Conservation (phyloP, 1,140 invertebrate genomes). For the Zaprionus inermis region DNA sequence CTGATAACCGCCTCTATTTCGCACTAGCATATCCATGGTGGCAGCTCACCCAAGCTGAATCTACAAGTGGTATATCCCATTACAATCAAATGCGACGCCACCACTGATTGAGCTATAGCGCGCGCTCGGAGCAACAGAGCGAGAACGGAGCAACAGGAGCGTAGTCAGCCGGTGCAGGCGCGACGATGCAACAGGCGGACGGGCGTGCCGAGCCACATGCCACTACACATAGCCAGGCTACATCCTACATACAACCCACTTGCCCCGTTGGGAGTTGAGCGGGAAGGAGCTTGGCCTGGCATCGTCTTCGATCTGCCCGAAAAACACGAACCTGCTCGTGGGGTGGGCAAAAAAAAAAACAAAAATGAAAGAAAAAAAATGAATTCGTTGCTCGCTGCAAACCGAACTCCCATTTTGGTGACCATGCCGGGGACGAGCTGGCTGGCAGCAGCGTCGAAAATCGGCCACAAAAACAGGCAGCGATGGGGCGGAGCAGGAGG, state of each 20-base stretch:
- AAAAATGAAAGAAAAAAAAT: conserved; percentile 23
- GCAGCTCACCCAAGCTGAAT: conserved; percentile 37
- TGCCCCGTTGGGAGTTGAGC: background rate
- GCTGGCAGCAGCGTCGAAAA: conserved; percentile 60
- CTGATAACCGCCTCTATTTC: background rate
- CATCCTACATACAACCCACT: too few relatives aligned
- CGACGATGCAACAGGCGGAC: conserved; percentile 42
- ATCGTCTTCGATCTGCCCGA: conserved; percentile 70
- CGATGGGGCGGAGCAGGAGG: background rate
- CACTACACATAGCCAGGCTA: background rate
- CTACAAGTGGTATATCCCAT: conserved; percentile 79
- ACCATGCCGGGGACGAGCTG: background rate
- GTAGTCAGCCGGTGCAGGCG: conserved; percentile 48
- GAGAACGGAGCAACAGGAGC: conserved; percentile 20
- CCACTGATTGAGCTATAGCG: conserved; percentile 79
- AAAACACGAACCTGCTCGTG: conserved; percentile 45
- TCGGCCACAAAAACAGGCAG: conserved; percentile 74
- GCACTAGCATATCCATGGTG: background rate
- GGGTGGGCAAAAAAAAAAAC: conserved; percentile 38
- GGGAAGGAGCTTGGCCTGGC: conserved; percentile 37
- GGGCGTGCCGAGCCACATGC: background rate
- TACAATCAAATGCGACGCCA: conserved; percentile 74
- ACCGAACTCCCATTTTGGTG: conserved; percentile 48
- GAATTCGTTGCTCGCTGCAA: conserved; percentile 58
- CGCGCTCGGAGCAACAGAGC: conserved; percentile 1